Evolutionary conservation across 2,888 invertebrate genomes (phyloP), one percentile per base, ranked within the genome.

Genomic region (Melanchra persicariae): DNA sequence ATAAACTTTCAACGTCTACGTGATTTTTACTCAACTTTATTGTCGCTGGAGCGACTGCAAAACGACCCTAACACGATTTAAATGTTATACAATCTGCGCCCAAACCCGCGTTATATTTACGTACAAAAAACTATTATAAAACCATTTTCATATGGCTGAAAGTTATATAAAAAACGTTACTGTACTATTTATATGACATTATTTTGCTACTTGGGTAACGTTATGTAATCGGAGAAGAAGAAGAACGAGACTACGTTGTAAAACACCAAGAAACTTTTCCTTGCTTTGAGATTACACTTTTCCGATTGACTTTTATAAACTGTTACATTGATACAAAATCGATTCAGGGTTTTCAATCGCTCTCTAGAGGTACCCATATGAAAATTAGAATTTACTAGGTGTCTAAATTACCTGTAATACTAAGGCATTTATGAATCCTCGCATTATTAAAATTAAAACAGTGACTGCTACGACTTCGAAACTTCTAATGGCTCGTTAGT

Each of bases 261-360:
- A 6, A 60, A 22, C 15, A 17, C 34, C 12, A 49, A 22, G 17
- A 17, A 9, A 5, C 9, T n/a, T 54, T 54, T n/a, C 6, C 8
- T 22, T 45, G 34, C 22, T 19, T 22, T 43, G 22, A 22, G 15
- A 65, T 52, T 5, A 52, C 34, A 67, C n/a, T 24, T 34, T 52
- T 24, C 12, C 12, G 5, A 24, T n/a, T n/a, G 4, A 19, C 9
- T 30, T 12, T 37, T 2, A 12, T 17, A 51, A 22, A 37, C 26
- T 30, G 40, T 65, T 22, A 63, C 26, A 12, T 12, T 22, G 17
- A 65, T 65, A 65, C 26, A 9, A 49, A 49, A n/a, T n/a, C 22
- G n/a, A 22, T 19, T 43, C n/a, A n/a, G n/a, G n/a, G 43, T 17
- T 43, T 43, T 15, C 17, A 43, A 1, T 45, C 17, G 26, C 17